Conservation (phyloP, 2,888 invertebrate species). For the Polyommatus iphigenia region DNA sequence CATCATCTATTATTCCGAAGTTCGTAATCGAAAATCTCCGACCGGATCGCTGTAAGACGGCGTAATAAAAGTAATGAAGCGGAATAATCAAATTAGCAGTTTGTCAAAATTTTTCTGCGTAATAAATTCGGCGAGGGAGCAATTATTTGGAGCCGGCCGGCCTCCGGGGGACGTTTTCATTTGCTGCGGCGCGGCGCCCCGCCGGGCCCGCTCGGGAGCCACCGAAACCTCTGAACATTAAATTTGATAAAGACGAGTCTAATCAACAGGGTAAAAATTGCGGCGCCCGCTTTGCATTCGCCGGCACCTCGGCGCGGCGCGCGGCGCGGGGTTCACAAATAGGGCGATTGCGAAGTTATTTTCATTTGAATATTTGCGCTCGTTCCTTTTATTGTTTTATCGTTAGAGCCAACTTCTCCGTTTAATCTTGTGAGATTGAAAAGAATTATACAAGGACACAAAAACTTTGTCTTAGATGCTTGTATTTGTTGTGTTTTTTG, state of each 20-base stretch:
- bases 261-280: conserved; percentile 41
- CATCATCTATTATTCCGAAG: conserved; percentile 25
- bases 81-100: conserved; percentile 45
- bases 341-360: conserved; percentile 29
- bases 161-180: conserved; percentile 62
- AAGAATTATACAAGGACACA: not conserved
- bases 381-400: conserved; percentile 12
- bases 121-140: conserved; percentile 65
- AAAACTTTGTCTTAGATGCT: not conserved
- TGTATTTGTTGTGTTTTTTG: too few species aligned
- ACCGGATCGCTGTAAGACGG: conserved; percentile 22
- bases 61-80: conserved; percentile 32
- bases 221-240: conserved; percentile 41
- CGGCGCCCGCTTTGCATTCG: conserved; percentile 26
- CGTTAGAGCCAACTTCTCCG: not conserved
- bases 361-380: conserved; percentile 1
- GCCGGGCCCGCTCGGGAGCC: conserved; percentile 49
- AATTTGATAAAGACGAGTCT: conserved; percentile 43
- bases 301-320: not conserved
- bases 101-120: conserved; percentile 67
- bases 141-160: conserved; percentile 66
- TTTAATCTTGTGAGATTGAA: not conserved
- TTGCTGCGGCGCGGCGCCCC: conserved; percentile 45
- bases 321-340: conserved; percentile 27
- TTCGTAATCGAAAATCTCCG: conserved; percentile 21